Conservation (phyloP, 2,113 vertebrate species). For the Corynorhinus townsendii region DNA sequence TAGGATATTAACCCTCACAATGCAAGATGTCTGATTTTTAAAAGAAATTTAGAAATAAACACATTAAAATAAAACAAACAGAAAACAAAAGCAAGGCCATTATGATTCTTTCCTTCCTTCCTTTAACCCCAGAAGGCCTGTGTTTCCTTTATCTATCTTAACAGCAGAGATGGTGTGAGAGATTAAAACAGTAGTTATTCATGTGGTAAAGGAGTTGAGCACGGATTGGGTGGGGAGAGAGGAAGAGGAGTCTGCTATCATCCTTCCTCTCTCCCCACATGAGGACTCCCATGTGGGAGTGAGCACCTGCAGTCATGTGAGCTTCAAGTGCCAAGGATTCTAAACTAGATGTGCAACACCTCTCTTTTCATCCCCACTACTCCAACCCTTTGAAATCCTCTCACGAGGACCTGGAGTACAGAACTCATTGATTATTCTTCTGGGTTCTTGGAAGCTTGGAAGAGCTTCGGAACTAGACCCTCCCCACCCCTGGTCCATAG, state of each 20-base stretch:
- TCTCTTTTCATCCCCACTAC: background rate
- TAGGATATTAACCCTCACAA: background rate
- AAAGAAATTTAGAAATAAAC: background rate
- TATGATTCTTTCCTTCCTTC: background rate
- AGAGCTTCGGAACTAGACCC: background rate
- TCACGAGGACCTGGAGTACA: background rate
- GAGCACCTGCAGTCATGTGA: background rate
- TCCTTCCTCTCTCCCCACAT: too few species aligned
- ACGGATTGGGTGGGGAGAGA: accelerated
- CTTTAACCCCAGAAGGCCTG: background rate
- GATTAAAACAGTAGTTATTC: background rate
- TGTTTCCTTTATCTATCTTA: background rate
- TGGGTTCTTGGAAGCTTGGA: background rate
- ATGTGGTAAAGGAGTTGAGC: background rate
- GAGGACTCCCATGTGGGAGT: background rate
- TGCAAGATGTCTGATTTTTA: background rate
- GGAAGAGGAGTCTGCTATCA: background rate
- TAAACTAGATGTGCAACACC: background rate
- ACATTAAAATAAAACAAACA: background rate
- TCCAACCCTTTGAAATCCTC: too few species aligned
- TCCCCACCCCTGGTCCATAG: background rate
- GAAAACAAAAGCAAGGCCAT: background rate
- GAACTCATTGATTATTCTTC: background rate
- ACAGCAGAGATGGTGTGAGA: too few species aligned
- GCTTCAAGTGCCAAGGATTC: background rate